phyloP scores from a whole-genome alignment of 92 coral and sea anemone genomes.

The Parazoanthus atlanticus region DNA sequence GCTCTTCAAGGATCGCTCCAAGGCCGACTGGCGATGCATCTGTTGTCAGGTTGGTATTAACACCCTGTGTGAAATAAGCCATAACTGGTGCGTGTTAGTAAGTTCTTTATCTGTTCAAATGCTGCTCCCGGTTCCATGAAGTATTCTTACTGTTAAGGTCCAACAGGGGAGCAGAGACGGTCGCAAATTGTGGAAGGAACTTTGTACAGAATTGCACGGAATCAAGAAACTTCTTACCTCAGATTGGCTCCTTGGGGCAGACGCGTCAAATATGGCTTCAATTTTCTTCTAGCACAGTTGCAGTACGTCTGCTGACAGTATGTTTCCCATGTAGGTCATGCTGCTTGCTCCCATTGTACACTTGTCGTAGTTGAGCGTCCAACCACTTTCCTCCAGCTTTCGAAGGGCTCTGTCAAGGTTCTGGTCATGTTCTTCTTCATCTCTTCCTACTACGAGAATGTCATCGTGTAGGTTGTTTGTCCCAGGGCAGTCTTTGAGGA shows the following conservation, averaged over 20 bases:
- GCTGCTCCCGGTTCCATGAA: constrained; percentile 34
- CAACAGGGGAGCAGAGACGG: constrained; percentile 27
- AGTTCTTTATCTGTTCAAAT: constrained; percentile 31
- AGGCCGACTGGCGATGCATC: too few species aligned
- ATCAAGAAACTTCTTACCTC: constrained; percentile 52
- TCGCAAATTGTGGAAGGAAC: constrained; percentile 30
- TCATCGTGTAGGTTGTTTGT: constrained; percentile 58
- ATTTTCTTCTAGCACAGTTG: constrained; percentile 36
- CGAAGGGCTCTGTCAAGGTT: constrained; percentile 48
- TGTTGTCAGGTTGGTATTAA: too few species aligned
- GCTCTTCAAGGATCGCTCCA: too few species aligned
- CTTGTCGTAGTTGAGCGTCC: constrained; percentile 56
- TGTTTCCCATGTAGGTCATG: constrained; percentile 59
- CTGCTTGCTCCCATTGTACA: constrained; percentile 43
- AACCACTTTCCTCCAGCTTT: constrained; percentile 53
- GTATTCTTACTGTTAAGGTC: constrained; percentile 38
- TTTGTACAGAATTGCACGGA: constrained; percentile 42
- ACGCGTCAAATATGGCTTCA: constrained; percentile 35
- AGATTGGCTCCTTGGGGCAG: constrained; percentile 49
- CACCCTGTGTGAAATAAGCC: too few species aligned
- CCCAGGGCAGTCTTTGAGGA: constrained; percentile 52
- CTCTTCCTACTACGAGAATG: constrained; percentile 46
- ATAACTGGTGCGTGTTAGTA: constrained; percentile 14
- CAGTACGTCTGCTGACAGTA: constrained; percentile 49
- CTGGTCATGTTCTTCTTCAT: constrained; percentile 48